A percentile compares a stretch with the other conserved stretches of the same genome.
phyloP scores from a whole-genome alignment of 2,113 vertebrate species.

The Gymnarchus niloticus region DNA sequence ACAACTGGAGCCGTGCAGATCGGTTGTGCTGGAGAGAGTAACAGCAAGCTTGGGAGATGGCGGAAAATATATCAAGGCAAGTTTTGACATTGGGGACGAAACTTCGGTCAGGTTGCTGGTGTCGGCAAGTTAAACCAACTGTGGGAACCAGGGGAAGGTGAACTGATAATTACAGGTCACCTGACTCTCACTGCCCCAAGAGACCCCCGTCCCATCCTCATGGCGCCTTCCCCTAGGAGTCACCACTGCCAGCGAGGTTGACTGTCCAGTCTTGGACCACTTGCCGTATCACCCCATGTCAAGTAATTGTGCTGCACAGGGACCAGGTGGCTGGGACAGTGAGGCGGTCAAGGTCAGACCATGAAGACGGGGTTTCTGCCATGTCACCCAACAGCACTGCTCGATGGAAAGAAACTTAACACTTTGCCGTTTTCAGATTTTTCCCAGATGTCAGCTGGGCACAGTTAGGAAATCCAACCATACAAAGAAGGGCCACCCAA shows the following conservation, averaged over 20 bases:
- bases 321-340: neutral
- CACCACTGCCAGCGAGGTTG: too few species aligned
- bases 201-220: too few species aligned
- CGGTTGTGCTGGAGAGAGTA: neutral
- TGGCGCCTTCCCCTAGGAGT: too few species aligned
- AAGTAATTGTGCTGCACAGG: neutral
- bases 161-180: too few species aligned
- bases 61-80: neutral
- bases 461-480: neutral
- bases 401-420: neutral
- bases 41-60: neutral
- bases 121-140: too few species aligned
- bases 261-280: too few species aligned
- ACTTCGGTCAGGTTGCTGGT: too few species aligned
- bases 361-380: too few species aligned
- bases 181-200: too few species aligned
- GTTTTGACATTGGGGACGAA: neutral
- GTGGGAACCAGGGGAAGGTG: too few species aligned
- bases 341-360: neutral
- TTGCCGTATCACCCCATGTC: neutral
- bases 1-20: neutral
- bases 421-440: too few species aligned
- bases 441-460: neutral
- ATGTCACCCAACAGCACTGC: neutral
- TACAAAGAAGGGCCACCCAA: too few species aligned